A percentile compares a stretch with the other conserved stretches of the same genome.
Evolutionary conservation across 2,797 vertebrate genomes (phyloP).

Genomic region (Huso huso): DNA sequence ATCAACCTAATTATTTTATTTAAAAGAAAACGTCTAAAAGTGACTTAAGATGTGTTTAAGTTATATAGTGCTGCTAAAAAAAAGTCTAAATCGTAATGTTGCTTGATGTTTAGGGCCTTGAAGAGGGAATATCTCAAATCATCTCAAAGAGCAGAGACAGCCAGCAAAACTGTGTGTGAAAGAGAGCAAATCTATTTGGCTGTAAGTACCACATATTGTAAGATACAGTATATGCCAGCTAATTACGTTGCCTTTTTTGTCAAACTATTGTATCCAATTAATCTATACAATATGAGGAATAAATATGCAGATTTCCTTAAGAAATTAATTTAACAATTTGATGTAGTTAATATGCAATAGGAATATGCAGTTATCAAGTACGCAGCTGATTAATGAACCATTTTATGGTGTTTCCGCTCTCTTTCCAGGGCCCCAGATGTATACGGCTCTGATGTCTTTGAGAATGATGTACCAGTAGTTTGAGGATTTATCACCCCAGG

Average conservation of each 20-base stretch:
- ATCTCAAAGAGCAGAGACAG: conserved; percentile 68
- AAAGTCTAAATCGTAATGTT: conserved; percentile 18
- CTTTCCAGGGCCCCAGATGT: conserved; percentile 84
- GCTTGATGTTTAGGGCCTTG: conserved; percentile 67
- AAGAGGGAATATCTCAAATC: conserved; percentile 96
- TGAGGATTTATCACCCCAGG: conserved; percentile 82
- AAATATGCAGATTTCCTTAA: too few relatives aligned
- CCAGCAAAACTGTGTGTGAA: conserved; percentile 77
- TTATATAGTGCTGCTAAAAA: too few relatives aligned
- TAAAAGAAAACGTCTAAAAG: conserved; percentile 87
- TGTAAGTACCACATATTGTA: conserved; percentile 63
- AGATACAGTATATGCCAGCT: too few relatives aligned
- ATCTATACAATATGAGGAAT: too few relatives aligned
- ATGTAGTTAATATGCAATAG: too few relatives aligned
- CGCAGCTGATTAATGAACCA: too few relatives aligned
- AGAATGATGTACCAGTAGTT: conserved; percentile 74
- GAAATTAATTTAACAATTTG: too few relatives aligned
- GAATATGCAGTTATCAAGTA: too few relatives aligned
- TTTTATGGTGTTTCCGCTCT: too few relatives aligned
- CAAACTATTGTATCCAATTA: too few relatives aligned
- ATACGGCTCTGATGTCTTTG: conserved; percentile 85
- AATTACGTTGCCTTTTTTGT: too few relatives aligned
- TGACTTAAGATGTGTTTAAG: conserved; percentile 75
- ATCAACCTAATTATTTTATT: conserved; percentile 86
- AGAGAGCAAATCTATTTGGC: conserved; percentile 90